These are phyloP conservation scores for Garrulus glandarius DNA, from an alignment of 2,797 vertebrate species.

Conservation along the genomic window DNA sequence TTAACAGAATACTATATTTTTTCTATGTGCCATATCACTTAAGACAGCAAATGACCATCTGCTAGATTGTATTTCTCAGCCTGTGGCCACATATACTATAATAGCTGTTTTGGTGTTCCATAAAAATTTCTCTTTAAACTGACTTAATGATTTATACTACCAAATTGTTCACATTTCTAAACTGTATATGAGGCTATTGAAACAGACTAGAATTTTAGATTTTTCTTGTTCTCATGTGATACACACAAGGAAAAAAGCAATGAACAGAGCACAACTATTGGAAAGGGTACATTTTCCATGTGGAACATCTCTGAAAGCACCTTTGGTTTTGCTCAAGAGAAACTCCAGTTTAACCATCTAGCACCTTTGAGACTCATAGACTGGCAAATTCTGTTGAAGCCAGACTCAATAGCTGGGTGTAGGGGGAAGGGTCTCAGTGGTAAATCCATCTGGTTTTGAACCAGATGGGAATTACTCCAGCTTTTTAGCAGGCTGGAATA, in stretches of 20 bases:
- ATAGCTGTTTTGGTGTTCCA: background rate
- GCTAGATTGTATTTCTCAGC: background rate
- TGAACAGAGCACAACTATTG: background rate
- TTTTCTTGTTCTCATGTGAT: conserved; percentile 21
- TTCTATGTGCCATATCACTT: background rate
- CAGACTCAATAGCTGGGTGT: background rate
- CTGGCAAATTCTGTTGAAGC: background rate
- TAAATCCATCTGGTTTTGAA: background rate
- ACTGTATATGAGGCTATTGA: background rate
- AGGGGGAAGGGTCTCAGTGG: background rate
- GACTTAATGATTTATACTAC: background rate
- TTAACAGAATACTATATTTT: background rate
- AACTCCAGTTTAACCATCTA: conserved; percentile 2
- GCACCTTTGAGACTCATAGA: background rate
- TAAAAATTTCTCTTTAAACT: background rate
- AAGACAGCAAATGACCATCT: background rate
- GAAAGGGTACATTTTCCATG: background rate
- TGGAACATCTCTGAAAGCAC: background rate
- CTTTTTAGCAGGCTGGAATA: background rate
- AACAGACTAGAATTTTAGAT: conserved; percentile 16
- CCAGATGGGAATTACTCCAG: background rate
- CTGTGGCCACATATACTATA: background rate
- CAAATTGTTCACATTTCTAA: background rate
- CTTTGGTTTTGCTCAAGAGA: background rate
- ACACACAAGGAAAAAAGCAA: background rate